Percentiles rank a stretch among this genome's conserved stretches.
phyloP scores from a whole-genome alignment of 2,797 vertebrate species.

The Fistularia tabacaria region DNA sequence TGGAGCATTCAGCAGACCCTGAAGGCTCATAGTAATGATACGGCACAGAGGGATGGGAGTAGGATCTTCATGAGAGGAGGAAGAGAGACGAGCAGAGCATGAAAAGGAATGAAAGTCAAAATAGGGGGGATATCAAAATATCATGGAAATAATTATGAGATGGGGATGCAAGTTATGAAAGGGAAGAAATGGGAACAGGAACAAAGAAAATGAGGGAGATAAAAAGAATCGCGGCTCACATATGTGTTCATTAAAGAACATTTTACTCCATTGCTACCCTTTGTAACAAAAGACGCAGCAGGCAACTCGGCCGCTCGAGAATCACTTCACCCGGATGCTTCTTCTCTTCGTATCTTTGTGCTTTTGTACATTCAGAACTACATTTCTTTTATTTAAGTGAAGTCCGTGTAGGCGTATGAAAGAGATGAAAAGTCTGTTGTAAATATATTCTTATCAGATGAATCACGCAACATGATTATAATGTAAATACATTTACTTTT shows the following conservation, averaged over 20 bases:
- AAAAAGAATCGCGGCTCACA: slow-evolving; percentile 34
- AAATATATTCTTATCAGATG: too few species aligned
- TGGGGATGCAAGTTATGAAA: slow-evolving; percentile 13
- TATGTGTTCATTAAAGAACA: slow-evolving; percentile 46
- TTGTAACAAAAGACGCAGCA: slow-evolving; percentile 17
- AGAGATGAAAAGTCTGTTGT: too few species aligned
- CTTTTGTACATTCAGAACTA: background rate
- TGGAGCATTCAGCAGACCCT: slow-evolving; percentile 87
- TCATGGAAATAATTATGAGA: slow-evolving; percentile 40
- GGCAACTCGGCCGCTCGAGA: slow-evolving; percentile 17
- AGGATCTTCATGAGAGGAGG: slow-evolving; percentile 67
- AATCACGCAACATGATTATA: background rate
- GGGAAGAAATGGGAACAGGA: slow-evolving; percentile 27
- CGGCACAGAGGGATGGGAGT: slow-evolving; percentile 81
- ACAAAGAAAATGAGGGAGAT: slow-evolving; percentile 45
- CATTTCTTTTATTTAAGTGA: too few species aligned
- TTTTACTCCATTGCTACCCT: slow-evolving; percentile 30
- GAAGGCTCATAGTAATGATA: slow-evolving; percentile 94
- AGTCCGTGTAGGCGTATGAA: too few species aligned
- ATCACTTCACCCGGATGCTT: slow-evolving; percentile 23
- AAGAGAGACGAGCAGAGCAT: slow-evolving; percentile 15
- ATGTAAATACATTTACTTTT: background rate
- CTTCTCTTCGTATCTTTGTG: slow-evolving; percentile 9
- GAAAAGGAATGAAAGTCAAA: slow-evolving; percentile 59
- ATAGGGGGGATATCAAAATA: slow-evolving; percentile 51